phyloP scores from a whole-genome alignment of 2,888 invertebrate genomes.

The Catotricha subobsoleta region DNA sequence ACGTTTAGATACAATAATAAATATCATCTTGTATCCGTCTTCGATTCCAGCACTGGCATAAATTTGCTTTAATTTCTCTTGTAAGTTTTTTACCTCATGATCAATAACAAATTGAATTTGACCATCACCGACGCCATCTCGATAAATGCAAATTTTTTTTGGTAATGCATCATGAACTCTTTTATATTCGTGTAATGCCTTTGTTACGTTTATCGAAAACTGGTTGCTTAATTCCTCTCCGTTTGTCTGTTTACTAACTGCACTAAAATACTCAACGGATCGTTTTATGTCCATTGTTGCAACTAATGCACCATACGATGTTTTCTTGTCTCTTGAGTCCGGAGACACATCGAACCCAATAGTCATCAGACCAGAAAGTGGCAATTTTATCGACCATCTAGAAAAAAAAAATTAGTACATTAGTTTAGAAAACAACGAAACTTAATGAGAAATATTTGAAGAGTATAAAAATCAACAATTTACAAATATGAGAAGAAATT shows the following conservation, averaged over 20 bases:
- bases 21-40: constrained; percentile 38
- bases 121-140: constrained; percentile 91
- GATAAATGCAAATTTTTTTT: constrained; percentile 56
- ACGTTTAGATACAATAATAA: constrained; percentile 76
- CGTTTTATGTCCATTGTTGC: constrained; percentile 42
- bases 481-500: too few species aligned
- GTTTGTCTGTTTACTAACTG: constrained; percentile 49
- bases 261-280: constrained; percentile 42
- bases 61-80: constrained; percentile 33
- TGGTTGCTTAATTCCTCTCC: constrained; percentile 65
- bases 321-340: constrained; percentile 47
- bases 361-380: constrained; percentile 52
- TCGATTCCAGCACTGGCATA: constrained; percentile 31
- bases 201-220: constrained; percentile 41
- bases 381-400: constrained; percentile 62
- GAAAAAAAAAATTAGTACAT: constrained; percentile 85
- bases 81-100: constrained; percentile 49
- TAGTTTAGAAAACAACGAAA: constrained; percentile 29
- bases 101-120: constrained; percentile 60
- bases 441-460: too few species aligned
- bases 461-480: too few species aligned
- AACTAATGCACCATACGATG: constrained; percentile 60
- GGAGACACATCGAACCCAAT: constrained; percentile 82
- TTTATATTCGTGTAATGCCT: constrained; percentile 21
- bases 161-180: constrained; percentile 35